A percentile compares a stretch with the other conserved stretches of the same genome.
These are phyloP conservation scores for Lepidostoma basale DNA, from an alignment of 1,140 invertebrate genomes.

Conservation along the genomic window DNA sequence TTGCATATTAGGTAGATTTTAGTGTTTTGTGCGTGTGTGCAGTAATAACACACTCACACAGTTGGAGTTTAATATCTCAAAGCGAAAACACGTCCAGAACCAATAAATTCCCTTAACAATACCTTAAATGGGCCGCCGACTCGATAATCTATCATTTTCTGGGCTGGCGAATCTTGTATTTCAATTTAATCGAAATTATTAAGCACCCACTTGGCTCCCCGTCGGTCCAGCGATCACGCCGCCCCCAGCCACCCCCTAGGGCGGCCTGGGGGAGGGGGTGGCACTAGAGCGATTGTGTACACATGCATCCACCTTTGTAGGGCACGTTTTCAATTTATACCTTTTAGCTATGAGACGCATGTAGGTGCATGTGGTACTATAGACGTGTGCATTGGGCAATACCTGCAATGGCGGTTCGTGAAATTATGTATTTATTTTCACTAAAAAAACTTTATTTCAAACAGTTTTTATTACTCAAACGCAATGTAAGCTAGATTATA, in stretches of 20 bases:
- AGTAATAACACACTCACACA: too few species aligned
- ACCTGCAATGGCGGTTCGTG: slow-evolving; percentile 19
- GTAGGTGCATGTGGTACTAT: slow-evolving; percentile 40
- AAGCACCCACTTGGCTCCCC: slow-evolving; percentile 34
- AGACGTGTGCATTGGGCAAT: slow-evolving; percentile 37
- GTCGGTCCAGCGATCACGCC: slow-evolving; percentile 37
- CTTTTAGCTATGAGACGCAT: slow-evolving; percentile 45
- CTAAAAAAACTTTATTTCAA: too few species aligned
- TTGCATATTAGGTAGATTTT: too few species aligned
- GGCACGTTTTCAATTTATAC: slow-evolving; percentile 47
- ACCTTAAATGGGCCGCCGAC: neutral
- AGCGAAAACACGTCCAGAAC: neutral
- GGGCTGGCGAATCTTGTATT: slow-evolving; percentile 11
- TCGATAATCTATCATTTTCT: slow-evolving; percentile 21
- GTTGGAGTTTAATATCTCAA: neutral
- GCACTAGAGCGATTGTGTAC: slow-evolving; percentile 30
- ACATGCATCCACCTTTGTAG: slow-evolving; percentile 41
- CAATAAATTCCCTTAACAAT: neutral
- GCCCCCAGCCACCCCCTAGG: neutral
- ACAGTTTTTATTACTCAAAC: too few species aligned
- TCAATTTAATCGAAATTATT: slow-evolving; percentile 35
- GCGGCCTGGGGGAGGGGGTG: slow-evolving; percentile 3
- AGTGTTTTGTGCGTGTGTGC: too few species aligned
- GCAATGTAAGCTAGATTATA: too few species aligned
- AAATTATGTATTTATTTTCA: too few species aligned